Conservation (phyloP, 2,888 invertebrate species). For the Cremastinae sp. region DNA sequence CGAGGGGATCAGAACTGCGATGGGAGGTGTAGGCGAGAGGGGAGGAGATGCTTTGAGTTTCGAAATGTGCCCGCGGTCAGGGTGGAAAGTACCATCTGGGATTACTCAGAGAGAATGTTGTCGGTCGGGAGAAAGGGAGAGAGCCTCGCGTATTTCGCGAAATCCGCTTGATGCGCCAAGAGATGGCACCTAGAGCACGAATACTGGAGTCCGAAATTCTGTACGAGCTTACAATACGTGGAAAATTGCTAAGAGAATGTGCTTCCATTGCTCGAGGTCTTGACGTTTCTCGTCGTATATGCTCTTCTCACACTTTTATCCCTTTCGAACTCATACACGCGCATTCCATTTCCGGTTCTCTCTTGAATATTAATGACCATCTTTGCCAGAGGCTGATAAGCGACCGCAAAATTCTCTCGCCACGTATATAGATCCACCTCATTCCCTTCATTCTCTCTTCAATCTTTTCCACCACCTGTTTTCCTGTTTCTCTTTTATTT, state of each 20-base stretch:
- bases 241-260: background rate
- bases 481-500: background rate
- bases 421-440: background rate
- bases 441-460: slow-evolving; percentile 23
- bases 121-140: slow-evolving; percentile 31
- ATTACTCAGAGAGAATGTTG: slow-evolving; percentile 63
- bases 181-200: slow-evolving; percentile 66
- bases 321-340: background rate
- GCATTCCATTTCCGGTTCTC: slow-evolving; percentile 25
- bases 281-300: slow-evolving; percentile 18
- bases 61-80: slow-evolving; percentile 22
- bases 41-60: background rate
- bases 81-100: slow-evolving; percentile 62
- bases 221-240: background rate
- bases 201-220: slow-evolving; percentile 24
- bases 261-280: slow-evolving; percentile 25
- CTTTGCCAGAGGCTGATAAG: slow-evolving; percentile 50
- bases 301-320: background rate
- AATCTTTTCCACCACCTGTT: background rate
- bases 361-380: slow-evolving; percentile 57
- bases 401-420: slow-evolving; percentile 30
- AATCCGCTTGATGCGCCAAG: slow-evolving; percentile 66
- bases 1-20: too few relatives aligned
- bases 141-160: slow-evolving; percentile 52
- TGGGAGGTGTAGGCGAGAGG: background rate